Evolutionary conservation across 2,888 invertebrate genomes (phyloP).

Genomic region (Plagiodera versicolora): DNA sequence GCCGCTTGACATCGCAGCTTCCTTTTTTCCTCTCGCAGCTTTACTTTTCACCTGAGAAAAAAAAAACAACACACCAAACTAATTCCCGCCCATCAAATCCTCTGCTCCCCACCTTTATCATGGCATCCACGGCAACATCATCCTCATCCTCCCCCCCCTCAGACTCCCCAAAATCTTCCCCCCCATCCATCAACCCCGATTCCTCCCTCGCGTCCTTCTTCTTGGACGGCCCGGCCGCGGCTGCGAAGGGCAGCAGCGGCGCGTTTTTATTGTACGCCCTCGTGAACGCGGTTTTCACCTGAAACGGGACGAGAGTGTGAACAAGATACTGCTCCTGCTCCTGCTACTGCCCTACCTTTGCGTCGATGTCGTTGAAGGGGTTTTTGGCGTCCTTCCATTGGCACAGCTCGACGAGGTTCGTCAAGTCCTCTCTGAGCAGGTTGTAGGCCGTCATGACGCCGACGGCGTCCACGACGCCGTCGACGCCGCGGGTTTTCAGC

Average conservation of each 20-base stretch:
- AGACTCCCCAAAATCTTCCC: constrained; percentile 52
- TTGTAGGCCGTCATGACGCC: constrained; percentile 81
- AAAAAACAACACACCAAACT: constrained; percentile 2
- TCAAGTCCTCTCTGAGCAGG: constrained; percentile 88
- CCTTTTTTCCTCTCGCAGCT: constrained; percentile 20
- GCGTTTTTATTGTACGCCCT: constrained; percentile 87
- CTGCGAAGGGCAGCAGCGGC: constrained; percentile 76
- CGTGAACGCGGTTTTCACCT: constrained; percentile 94
- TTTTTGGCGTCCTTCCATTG: constrained; percentile 81
- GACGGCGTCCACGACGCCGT: constrained; percentile 74
- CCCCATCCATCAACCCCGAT: constrained; percentile 48
- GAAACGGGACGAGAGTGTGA: too few species aligned
- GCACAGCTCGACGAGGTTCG: constrained; percentile 82
- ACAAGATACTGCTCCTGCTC: too few species aligned
- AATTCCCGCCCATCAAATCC: too few species aligned
- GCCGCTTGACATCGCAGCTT: constrained; percentile 18
- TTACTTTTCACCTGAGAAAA: constrained; percentile 28
- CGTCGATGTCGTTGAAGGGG: constrained; percentile 74
- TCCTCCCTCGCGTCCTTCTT: constrained; percentile 58
- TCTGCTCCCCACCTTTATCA: constrained; percentile 81
- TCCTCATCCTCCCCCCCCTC: constrained; percentile 50
- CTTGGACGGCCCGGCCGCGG: constrained; percentile 63
- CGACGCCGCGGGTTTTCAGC: constrained; percentile 66
- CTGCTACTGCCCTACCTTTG: constrained; percentile 61
- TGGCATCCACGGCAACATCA: constrained; percentile 71